Evolutionary conservation across 2,888 invertebrate genomes (phyloP), one percentile per base, ranked within the genome.

Genomic region (Acleris sparsana): DNA sequence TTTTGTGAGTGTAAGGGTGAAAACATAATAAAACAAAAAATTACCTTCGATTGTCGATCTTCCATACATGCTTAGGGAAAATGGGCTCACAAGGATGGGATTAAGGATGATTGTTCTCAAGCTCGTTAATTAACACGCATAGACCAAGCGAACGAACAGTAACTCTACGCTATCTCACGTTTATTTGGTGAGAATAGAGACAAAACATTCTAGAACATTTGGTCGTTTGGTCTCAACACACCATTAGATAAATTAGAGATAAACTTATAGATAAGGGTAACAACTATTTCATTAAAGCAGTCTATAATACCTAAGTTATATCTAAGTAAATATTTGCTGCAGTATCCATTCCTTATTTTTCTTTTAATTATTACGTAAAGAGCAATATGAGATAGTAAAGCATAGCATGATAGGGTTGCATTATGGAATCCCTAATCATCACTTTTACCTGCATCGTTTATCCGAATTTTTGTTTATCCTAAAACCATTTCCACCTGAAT

Each of bases 1-100:
- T 43, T 20, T 33, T 43, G 61, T 62, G 57, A 29, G 49, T 57
- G 51, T 53, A 22, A 63, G 44, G 58, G 51, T 56, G 63, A 75
- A 72, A 79, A 74, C 77, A 80, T 80, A 74, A 74, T 82, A 84
- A 80, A 79, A 77, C 76, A 80, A 80, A 75, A 86, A 83, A 85
- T 88, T 91, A 91, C 91, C 91, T 90, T 83, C 72, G 65, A 78
- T 72, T 79, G 88, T 80, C 78, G 90, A 83, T 88, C 89, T 87
- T 87, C 89, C 86, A 82, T 86, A 85, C 89, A 90, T 90, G 89
- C 90, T 86, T 81, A 76, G 75, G 85, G 85, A 83, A 74, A 74
- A 74, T 61, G 85, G 86, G 77, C 68, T 71, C 68, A 62, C 13
- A 68, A 70, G 82, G 82, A 79, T 67, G 71, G 86, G 83, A 82